These are phyloP conservation scores for Nibea albiflora DNA, from an alignment of 2,113 vertebrate genomes.

Conservation along the genomic window DNA sequence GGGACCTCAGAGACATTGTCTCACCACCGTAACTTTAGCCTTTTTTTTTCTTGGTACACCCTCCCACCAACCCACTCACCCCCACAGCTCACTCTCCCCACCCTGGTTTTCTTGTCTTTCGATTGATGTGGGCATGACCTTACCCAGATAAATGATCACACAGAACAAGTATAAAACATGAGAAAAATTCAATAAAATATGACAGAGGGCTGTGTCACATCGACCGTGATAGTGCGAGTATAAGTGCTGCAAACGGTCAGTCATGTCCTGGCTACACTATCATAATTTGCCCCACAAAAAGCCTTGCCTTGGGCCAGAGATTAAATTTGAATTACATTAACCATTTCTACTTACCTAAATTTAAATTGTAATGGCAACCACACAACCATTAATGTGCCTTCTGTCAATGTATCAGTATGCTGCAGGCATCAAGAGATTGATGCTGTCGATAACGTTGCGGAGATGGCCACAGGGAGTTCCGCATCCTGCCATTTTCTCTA, in stretches of 20 bases:
- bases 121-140: slow-evolving; percentile 64
- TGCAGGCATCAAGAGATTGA: slow-evolving; percentile 67
- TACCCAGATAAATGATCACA: slow-evolving; percentile 41
- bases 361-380: slow-evolving; percentile 62
- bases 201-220: not conserved
- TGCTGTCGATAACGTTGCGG: slow-evolving; percentile 70
- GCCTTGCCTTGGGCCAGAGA: slow-evolving; percentile 23
- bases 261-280: not conserved
- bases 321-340: slow-evolving; percentile 60
- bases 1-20: slow-evolving; percentile 84
- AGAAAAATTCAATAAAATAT: slow-evolving; percentile 5
- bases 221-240: not conserved
- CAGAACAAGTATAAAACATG: slow-evolving; percentile 33
- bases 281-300: slow-evolving; percentile 22
- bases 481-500: slow-evolving; percentile 81
- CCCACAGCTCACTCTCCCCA: slow-evolving; percentile 48
- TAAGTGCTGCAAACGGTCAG: not conserved
- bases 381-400: slow-evolving; percentile 57
- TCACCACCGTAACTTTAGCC: slow-evolving; percentile 82
- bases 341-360: slow-evolving; percentile 52
- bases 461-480: slow-evolving; percentile 81
- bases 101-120: slow-evolving; percentile 66
- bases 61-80: slow-evolving; percentile 25
- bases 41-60: slow-evolving; percentile 70
- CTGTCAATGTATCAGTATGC: slow-evolving; percentile 67